These are phyloP conservation scores for Patella pellucida DNA, from an alignment of 2,888 invertebrate genomes.

Conservation along the genomic window DNA sequence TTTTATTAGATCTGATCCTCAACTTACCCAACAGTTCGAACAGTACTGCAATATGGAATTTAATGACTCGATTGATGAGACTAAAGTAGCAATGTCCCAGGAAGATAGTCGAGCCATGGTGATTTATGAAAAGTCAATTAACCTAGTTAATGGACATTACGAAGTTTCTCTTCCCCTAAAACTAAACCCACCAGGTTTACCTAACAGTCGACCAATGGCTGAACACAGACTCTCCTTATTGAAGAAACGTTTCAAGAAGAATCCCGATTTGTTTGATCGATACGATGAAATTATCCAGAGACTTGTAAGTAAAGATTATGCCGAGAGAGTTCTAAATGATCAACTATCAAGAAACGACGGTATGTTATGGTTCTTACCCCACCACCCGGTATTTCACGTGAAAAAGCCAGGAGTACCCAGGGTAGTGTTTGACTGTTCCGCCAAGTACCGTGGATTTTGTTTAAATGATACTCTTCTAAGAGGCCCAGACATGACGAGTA, in stretches of 20 bases:
- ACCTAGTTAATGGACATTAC: background rate
- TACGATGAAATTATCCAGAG: background rate
- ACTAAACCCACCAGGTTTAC: background rate
- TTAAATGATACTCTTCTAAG: background rate
- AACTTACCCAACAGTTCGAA: background rate
- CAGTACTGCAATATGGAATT: slow-evolving; percentile 3
- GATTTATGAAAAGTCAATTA: background rate
- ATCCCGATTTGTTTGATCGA: background rate
- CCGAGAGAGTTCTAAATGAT: background rate
- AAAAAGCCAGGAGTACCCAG: background rate
- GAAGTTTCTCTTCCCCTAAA: background rate
- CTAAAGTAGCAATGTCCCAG: background rate
- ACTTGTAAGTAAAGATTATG: background rate
- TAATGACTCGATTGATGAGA: slow-evolving; percentile 6
- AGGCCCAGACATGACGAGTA: slow-evolving; percentile 2
- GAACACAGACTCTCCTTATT: background rate
- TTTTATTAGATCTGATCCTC: background rate
- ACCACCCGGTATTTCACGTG: background rate
- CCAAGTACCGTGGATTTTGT: background rate
- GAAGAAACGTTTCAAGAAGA: background rate
- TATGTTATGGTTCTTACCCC: background rate
- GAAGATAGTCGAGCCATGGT: background rate
- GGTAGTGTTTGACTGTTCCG: background rate
- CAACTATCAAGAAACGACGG: background rate
- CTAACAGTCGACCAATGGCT: background rate